A percentile compares a stretch with the other conserved stretches of the same genome.
Evolutionary conservation across 2,113 vertebrate species (phyloP).

Genomic region (Pao palembangensis): DNA sequence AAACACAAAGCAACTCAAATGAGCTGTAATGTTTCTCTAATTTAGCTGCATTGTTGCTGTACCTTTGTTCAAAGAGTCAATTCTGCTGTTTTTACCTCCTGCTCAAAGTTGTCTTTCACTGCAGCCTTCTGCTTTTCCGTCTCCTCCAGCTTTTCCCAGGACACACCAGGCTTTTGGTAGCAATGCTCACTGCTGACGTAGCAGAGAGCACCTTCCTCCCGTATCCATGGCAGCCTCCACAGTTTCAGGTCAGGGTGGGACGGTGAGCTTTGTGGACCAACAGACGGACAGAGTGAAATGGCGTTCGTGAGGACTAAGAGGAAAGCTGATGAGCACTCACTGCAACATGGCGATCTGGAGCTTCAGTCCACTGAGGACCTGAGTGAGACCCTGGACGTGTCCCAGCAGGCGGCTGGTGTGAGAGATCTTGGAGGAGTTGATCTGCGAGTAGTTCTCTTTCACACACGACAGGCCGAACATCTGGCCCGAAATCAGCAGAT

Average conservation of each 20-base stretch:
- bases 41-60: too few relatives aligned
- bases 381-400: conserved; percentile 83
- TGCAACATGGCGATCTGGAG: conserved; percentile 93
- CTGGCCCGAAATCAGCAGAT: conserved; percentile 87
- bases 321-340: conserved; percentile 70
- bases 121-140: conserved; percentile 45
- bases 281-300: not conserved
- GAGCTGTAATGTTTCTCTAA: too few relatives aligned
- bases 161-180: conserved; percentile 93
- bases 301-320: fast-evolving
- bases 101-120: conserved; percentile 53
- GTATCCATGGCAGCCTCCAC: conserved; percentile 92
- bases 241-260: conserved; percentile 90
- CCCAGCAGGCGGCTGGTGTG: conserved; percentile 89
- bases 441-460: conserved; percentile 91
- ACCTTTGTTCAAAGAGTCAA: too few relatives aligned
- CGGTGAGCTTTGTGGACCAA: conserved; percentile 75
- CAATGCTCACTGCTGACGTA: conserved; percentile 98
- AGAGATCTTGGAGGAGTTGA: conserved; percentile 89
- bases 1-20: too few relatives aligned
- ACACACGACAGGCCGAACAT: conserved; percentile 93
- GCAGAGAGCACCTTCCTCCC: conserved; percentile 76
- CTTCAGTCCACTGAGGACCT: conserved; percentile 89
- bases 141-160: conserved; percentile 64
- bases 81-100: conserved; percentile 32